These are phyloP conservation scores for Calephelis nemesis DNA, from an alignment of 1,140 invertebrate species.

Conservation along the genomic window DNA sequence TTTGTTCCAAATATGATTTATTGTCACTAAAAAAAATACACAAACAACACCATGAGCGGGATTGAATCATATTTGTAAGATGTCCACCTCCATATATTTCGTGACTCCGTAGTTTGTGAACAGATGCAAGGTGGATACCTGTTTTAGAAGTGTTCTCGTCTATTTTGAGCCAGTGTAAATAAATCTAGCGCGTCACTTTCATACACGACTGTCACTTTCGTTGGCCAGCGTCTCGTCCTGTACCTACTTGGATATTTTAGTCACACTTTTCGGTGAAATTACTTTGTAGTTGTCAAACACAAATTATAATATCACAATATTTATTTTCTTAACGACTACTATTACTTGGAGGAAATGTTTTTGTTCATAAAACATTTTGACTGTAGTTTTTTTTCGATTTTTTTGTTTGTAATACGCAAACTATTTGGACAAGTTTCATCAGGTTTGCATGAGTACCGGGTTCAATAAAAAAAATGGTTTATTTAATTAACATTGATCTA, in stretches of 20 bases:
- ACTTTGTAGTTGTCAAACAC: not conserved
- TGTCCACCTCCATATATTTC: not conserved
- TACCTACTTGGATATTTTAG: conserved; percentile 33
- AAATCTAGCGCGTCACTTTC: conserved; percentile 72
- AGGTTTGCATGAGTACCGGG: too few relatives aligned
- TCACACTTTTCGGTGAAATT: conserved; percentile 8
- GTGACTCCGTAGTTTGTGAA: conserved; percentile 17
- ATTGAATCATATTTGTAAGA: not conserved
- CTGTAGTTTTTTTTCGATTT: too few relatives aligned
- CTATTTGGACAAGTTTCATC: too few relatives aligned
- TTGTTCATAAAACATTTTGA: too few relatives aligned
- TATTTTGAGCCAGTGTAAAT: conserved; percentile 76
- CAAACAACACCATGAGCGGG: too few relatives aligned
- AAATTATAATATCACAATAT: not conserved
- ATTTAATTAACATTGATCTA: too few relatives aligned
- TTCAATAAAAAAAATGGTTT: too few relatives aligned
- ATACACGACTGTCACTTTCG: conserved; percentile 71
- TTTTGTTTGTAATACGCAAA: too few relatives aligned
- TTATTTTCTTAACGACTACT: too few relatives aligned
- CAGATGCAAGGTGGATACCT: conserved; percentile 69
- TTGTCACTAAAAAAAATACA: too few relatives aligned
- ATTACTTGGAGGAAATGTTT: too few relatives aligned
- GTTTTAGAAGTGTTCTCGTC: conserved; percentile 67
- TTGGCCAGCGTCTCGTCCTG: conserved; percentile 47
- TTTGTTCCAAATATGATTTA: too few relatives aligned